phyloP scores from a whole-genome alignment of 2,888 invertebrate genomes.

The Synanthedon myopaeformis region DNA sequence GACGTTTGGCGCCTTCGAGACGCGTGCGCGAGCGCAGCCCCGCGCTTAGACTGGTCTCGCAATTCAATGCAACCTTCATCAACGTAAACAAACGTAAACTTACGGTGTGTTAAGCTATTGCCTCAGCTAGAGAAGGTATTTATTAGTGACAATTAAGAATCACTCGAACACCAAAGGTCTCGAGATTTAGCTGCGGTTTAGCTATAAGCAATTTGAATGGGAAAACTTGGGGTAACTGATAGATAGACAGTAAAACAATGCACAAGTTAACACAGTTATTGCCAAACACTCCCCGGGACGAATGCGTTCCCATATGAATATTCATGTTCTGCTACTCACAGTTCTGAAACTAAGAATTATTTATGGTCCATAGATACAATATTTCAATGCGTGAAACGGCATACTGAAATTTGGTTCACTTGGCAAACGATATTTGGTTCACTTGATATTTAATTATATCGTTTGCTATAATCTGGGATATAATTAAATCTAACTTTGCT shows the following conservation, averaged over 20 bases:
- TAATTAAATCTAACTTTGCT: no score
- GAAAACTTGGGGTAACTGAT: constrained; percentile 20
- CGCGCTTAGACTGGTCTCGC: constrained; percentile 63
- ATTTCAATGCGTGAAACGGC: no score
- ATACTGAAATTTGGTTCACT: no score
- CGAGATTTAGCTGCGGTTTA: constrained; percentile 10
- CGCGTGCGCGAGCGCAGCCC: constrained; percentile 66
- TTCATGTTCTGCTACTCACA: constrained; percentile 33
- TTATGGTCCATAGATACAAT: no score
- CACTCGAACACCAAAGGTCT: background rate
- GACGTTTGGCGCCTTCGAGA: constrained; percentile 61
- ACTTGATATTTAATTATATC: no score
- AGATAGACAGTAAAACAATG: constrained; percentile 19
- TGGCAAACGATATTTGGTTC: no score
- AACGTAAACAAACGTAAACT: constrained; percentile 61
- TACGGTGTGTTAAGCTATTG: constrained; percentile 32
- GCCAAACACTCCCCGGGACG: constrained; percentile 19
- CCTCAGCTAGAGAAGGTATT: background rate
- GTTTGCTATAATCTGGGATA: no score
- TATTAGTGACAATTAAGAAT: background rate
- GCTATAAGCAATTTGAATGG: constrained; percentile 10
- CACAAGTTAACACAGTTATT: constrained; percentile 55
- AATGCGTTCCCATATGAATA: constrained; percentile 37
- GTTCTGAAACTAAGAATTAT: no score
- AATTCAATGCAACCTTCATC: constrained; percentile 66